These are phyloP conservation scores for Macrotis lagotis DNA, from an alignment of 2,113 vertebrate species.

Conservation along the genomic window DNA sequence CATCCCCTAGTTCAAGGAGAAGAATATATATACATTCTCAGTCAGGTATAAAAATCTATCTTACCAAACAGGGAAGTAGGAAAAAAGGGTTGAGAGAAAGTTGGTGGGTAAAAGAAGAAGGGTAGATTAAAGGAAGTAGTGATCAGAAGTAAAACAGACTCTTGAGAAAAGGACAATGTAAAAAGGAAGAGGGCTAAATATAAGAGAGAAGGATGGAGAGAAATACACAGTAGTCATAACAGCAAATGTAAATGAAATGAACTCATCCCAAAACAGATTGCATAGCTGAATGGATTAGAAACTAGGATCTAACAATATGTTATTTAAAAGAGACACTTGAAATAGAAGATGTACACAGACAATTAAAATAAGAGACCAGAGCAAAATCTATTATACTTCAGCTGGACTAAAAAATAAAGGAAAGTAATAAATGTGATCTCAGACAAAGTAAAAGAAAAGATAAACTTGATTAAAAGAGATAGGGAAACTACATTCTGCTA, in stretches of 20 bases:
- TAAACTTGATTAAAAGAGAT: neutral
- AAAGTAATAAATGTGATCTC: neutral
- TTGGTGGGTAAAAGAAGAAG: neutral
- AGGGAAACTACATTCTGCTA: neutral
- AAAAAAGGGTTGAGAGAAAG: neutral
- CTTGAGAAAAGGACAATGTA: neutral
- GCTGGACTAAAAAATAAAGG: neutral
- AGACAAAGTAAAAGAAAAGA: neutral
- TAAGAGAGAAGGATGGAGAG: neutral
- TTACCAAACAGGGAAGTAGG: neutral
- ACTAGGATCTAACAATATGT: neutral
- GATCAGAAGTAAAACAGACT: neutral
- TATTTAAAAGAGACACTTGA: neutral
- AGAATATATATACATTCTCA: neutral
- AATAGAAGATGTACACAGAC: neutral
- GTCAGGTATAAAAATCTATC: neutral
- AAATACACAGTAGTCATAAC: neutral
- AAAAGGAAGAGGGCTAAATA: neutral
- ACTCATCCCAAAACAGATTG: neutral
- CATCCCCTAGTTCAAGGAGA: neutral
- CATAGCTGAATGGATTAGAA: neutral
- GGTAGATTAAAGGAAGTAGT: neutral
- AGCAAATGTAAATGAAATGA: neutral
- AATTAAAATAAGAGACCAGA: neutral
- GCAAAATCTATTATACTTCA: neutral